Evolutionary conservation across 2,888 invertebrate species (phyloP).

Genomic region (Cerastis rubricosa): DNA sequence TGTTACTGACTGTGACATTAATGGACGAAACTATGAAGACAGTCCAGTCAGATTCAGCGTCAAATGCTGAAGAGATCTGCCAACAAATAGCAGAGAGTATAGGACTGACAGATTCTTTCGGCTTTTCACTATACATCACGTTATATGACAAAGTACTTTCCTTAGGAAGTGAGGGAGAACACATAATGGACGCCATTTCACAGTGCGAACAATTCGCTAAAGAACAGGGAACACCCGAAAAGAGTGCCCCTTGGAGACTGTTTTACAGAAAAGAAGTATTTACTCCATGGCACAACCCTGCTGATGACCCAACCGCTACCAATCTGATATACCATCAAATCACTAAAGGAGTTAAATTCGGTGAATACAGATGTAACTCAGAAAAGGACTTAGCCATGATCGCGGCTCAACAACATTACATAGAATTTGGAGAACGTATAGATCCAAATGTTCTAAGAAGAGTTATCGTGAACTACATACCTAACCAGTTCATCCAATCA

Average conservation of each 20-base stretch:
- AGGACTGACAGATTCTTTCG: conserved; percentile 95
- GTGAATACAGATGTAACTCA: conserved; percentile 96
- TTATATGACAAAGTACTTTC: conserved; percentile 97
- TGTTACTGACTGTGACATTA: conserved; percentile 95
- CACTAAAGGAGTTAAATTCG: conserved; percentile 96
- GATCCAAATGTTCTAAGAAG: conserved; percentile 93
- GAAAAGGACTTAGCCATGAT: conserved; percentile 97
- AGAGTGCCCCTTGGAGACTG: conserved; percentile 96
- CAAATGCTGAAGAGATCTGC: conserved; percentile 97
- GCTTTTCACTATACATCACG: conserved; percentile 97
- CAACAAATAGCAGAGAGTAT: conserved; percentile 95
- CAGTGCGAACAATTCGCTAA: conserved; percentile 99
- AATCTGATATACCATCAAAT: conserved; percentile 97
- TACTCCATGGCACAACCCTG: conserved; percentile 97
- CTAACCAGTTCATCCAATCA: conserved; percentile 93
- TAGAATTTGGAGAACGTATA: conserved; percentile 94
- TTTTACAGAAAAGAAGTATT: conserved; percentile 97
- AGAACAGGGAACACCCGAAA: conserved; percentile 96
- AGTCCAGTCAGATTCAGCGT: conserved; percentile 96
- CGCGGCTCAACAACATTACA: conserved; percentile 97
- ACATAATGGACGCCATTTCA: conserved; percentile 98
- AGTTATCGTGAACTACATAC: conserved; percentile 95
- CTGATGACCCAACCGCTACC: conserved; percentile 95
- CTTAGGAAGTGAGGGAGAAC: conserved; percentile 96
- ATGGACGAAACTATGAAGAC: conserved; percentile 97